These are phyloP conservation scores for Standfussiana lucernea DNA, from an alignment of 2,888 invertebrate species.

Conservation along the genomic window DNA sequence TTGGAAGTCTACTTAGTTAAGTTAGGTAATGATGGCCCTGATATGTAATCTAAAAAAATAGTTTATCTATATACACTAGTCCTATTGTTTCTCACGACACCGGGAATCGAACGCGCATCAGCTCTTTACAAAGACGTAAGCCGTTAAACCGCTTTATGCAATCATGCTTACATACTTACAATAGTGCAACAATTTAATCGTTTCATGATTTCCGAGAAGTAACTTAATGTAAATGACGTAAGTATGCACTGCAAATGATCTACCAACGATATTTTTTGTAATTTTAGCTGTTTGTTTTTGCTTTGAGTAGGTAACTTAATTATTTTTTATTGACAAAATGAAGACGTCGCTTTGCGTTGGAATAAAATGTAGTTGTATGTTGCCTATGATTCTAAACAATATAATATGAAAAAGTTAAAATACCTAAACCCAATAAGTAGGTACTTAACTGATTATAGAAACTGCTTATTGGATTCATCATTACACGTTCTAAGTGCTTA, in stretches of 20 bases:
- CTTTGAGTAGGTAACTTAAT: background rate
- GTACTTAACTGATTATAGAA: background rate
- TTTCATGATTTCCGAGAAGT: constrained; percentile 28
- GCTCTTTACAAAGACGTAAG: constrained; percentile 9
- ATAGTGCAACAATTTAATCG: background rate
- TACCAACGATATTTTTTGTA: background rate
- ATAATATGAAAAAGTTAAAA: no score
- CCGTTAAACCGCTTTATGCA: background rate
- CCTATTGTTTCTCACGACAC: background rate
- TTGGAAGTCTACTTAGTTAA: background rate
- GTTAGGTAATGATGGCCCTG: background rate
- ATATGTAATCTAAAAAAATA: background rate
- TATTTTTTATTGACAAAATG: background rate
- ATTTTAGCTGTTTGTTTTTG: background rate
- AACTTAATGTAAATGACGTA: constrained; percentile 13
- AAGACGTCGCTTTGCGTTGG: background rate
- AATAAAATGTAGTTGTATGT: background rate
- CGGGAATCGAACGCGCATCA: constrained; percentile 18
- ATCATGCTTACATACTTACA: background rate
- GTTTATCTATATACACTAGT: background rate
- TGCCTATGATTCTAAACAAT: background rate
- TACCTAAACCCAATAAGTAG: background rate
- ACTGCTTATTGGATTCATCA: background rate
- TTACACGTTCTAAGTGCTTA: background rate
- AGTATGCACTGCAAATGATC: constrained; percentile 4